Evolutionary conservation across 2,113 vertebrate genomes (phyloP).

Genomic region (Ctenomys sociabilis): DNA sequence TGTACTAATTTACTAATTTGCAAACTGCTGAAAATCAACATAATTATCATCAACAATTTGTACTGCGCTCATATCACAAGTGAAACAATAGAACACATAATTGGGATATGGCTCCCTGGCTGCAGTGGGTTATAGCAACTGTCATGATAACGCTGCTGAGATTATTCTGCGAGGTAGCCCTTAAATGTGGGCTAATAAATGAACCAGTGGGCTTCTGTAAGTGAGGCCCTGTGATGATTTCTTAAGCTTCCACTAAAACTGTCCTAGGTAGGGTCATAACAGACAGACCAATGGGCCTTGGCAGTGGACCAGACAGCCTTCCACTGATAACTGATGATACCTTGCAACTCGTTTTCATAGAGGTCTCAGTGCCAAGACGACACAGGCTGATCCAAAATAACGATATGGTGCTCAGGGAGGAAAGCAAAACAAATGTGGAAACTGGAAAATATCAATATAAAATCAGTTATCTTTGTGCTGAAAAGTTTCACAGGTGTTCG

Average conservation of each 20-base stretch:
- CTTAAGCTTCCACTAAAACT: slow-evolving; percentile 75
- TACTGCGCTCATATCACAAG: slow-evolving; percentile 80
- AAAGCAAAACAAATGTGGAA: slow-evolving; percentile 63
- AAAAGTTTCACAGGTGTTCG: slow-evolving; percentile 18
- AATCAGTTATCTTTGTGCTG: slow-evolving; percentile 55
- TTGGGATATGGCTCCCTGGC: slow-evolving; percentile 79
- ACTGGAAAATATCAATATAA: slow-evolving; percentile 64
- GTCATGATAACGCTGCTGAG: slow-evolving; percentile 75
- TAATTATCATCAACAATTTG: slow-evolving; percentile 83
- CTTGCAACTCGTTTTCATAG: slow-evolving; percentile 69
- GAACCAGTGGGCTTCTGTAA: slow-evolving; percentile 66
- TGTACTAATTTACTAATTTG: slow-evolving; percentile 82
- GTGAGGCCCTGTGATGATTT: slow-evolving; percentile 72
- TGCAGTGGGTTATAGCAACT: slow-evolving; percentile 69
- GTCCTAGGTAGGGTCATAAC: slow-evolving; percentile 71
- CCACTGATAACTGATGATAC: slow-evolving; percentile 73
- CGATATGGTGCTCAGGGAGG: slow-evolving; percentile 29
- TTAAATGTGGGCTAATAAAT: slow-evolving; percentile 76
- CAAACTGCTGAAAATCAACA: slow-evolving; percentile 80
- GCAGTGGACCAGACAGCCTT: slow-evolving; percentile 74
- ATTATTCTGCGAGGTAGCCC: slow-evolving; percentile 68
- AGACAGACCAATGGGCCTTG: slow-evolving; percentile 79
- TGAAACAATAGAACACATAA: slow-evolving; percentile 77
- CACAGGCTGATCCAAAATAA: slow-evolving; percentile 62
- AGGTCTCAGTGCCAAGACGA: slow-evolving; percentile 62